A percentile compares a stretch with the other conserved stretches of the same genome.
phyloP scores from a whole-genome alignment of 2,113 vertebrate species.

The Budorcas taxicolor region DNA sequence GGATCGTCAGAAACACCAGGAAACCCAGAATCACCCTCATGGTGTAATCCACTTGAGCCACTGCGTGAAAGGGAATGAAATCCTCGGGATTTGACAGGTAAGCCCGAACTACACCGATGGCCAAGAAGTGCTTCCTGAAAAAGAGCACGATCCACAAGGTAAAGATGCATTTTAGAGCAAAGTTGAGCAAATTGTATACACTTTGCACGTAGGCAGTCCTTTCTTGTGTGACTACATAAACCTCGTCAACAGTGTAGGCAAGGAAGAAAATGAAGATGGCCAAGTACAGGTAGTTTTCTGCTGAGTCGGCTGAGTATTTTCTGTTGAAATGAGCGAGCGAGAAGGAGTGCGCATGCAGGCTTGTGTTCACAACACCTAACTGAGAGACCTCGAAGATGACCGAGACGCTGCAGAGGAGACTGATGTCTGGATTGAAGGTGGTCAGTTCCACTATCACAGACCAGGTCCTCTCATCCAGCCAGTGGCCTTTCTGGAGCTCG shows the following conservation, averaged over 20 bases:
- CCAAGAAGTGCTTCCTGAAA: slow-evolving; percentile 51
- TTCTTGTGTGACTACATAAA: slow-evolving; percentile 23
- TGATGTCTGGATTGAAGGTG: slow-evolving; percentile 60
- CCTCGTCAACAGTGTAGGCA: slow-evolving; percentile 35
- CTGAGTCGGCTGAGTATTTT: background rate
- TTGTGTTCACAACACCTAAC: slow-evolving; percentile 67
- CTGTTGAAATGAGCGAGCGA: slow-evolving; percentile 54
- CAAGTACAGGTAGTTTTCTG: slow-evolving; percentile 38
- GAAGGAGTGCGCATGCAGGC: slow-evolving; percentile 67
- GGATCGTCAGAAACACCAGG: slow-evolving; percentile 65
- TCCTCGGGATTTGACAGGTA: slow-evolving; percentile 19
- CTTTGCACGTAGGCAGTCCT: slow-evolving; percentile 47
- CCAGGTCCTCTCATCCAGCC: slow-evolving; percentile 79
- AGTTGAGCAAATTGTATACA: slow-evolving; percentile 55
- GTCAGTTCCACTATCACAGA: slow-evolving; percentile 76
- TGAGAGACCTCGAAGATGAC: slow-evolving; percentile 74
- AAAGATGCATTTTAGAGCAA: slow-evolving; percentile 59
- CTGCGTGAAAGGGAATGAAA: slow-evolving; percentile 75
- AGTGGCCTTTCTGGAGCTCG: slow-evolving; percentile 51
- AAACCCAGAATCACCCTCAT: slow-evolving; percentile 64
- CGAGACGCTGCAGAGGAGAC: slow-evolving; percentile 72
- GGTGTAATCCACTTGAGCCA: slow-evolving; percentile 65
- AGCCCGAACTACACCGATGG: slow-evolving; percentile 7
- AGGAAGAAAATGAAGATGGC: slow-evolving; percentile 57
- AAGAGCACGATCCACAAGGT: slow-evolving; percentile 51